Evolutionary conservation across 2,797 vertebrate species (phyloP).

Genomic region (Periparus ater): DNA sequence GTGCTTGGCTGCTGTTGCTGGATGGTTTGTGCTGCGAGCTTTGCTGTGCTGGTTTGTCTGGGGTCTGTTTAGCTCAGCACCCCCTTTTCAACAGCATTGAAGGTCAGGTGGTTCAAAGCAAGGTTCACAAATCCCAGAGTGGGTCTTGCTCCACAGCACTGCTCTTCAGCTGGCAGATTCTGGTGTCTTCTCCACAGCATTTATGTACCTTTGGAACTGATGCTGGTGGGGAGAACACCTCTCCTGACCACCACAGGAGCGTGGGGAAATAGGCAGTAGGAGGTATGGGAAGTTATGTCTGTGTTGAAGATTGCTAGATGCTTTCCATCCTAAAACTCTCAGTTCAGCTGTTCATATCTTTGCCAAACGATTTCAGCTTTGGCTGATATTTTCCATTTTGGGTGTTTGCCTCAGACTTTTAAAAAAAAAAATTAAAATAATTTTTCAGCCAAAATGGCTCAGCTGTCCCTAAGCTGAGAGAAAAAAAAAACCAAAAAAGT

Average conservation of each 20-base stretch:
- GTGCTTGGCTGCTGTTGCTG: neutral
- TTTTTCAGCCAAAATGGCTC: constrained; percentile 49
- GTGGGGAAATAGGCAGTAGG: neutral
- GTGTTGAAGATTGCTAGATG: neutral
- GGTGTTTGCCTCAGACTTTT: constrained; percentile 52
- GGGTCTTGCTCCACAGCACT: accelerated
- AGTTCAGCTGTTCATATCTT: constrained; percentile 45
- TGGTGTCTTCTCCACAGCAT: neutral
- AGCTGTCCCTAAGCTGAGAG: constrained; percentile 44
- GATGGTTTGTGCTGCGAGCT: neutral
- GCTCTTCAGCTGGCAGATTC: neutral
- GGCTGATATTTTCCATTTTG: constrained; percentile 63
- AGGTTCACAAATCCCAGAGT: neutral
- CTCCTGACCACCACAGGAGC: neutral
- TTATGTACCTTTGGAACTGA: neutral
- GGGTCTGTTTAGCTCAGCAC: neutral
- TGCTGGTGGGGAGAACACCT: accelerated
- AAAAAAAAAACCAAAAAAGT: neutral
- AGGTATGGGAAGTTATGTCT: neutral
- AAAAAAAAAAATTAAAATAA: neutral
- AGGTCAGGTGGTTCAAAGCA: neutral
- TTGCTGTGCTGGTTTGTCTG: neutral
- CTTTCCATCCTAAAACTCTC: constrained; percentile 9
- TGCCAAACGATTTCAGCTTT: constrained; percentile 58
- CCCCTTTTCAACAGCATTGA: neutral